Percentiles rank a stretch among this genome's conserved stretches.
phyloP scores from a whole-genome alignment of 2,797 vertebrate genomes.

The Peromyscus attwateri region DNA sequence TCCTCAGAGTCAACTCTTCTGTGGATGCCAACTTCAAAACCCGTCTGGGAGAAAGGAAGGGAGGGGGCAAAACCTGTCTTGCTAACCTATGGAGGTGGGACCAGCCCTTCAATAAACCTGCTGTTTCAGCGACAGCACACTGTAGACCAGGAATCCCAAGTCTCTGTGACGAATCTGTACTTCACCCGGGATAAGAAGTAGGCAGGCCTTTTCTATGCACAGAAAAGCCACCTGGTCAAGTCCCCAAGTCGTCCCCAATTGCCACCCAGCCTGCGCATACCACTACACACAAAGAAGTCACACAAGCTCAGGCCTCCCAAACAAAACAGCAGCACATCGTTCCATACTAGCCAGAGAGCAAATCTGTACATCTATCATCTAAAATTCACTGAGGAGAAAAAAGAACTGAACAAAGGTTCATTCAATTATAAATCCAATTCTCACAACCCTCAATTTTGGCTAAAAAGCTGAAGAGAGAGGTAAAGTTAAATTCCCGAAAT shows the following conservation, averaged over 20 bases:
- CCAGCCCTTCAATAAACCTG: not conserved
- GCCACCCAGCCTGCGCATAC: not conserved
- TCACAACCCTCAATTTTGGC: not conserved
- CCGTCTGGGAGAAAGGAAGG: not conserved
- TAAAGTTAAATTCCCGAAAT: not conserved
- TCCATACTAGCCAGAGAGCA: not conserved
- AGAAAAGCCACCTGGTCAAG: too few species aligned
- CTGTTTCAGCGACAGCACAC: not conserved
- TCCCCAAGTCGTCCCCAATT: accelerated
- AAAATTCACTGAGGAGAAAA: not conserved
- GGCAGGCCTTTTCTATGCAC: not conserved
- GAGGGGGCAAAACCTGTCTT: not conserved
- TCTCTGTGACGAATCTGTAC: not conserved
- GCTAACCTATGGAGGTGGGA: not conserved
- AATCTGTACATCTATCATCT: conserved; percentile 5
- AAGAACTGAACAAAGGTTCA: not conserved
- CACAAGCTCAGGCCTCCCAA: not conserved
- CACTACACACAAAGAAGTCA: not conserved
- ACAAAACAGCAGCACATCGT: not conserved
- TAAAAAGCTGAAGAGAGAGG: not conserved
- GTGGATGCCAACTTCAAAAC: not conserved
- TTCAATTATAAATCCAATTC: conserved; percentile 8
- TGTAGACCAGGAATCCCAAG: not conserved
- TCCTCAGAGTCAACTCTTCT: not conserved
- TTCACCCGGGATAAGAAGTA: not conserved